These are phyloP conservation scores for Perdita meconis DNA, from an alignment of 2,888 invertebrate genomes.

Conservation along the genomic window DNA sequence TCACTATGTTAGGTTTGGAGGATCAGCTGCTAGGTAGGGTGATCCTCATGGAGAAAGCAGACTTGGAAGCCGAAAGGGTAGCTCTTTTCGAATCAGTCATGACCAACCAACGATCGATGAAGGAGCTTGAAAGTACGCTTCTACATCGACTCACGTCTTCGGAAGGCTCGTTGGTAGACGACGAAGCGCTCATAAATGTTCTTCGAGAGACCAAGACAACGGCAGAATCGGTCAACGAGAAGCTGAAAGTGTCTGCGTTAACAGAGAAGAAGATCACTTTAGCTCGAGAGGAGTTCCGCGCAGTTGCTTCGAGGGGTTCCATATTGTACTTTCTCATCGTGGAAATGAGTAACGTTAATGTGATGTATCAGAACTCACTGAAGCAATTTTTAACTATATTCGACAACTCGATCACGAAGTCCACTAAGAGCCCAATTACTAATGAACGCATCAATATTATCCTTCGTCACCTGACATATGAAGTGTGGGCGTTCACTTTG, in stretches of 20 bases:
- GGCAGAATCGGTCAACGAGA: conserved; percentile 97
- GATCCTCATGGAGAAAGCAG: conserved; percentile 98
- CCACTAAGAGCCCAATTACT: conserved; percentile 93
- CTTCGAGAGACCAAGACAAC: conserved; percentile 93
- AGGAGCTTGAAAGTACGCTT: conserved; percentile 96
- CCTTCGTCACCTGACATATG: conserved; percentile 94
- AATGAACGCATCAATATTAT: conserved; percentile 95
- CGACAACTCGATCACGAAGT: conserved; percentile 96
- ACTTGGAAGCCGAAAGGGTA: conserved; percentile 96
- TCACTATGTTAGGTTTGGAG: conserved; percentile 97
- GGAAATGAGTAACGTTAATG: conserved; percentile 98
- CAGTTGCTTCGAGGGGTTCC: conserved; percentile 97
- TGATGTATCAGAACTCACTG: conserved; percentile 98
- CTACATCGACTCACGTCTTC: conserved; percentile 96
- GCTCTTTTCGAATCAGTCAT: conserved; percentile 97
- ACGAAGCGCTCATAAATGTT: conserved; percentile 96
- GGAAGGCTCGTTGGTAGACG: conserved; percentile 97
- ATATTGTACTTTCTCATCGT: conserved; percentile 98
- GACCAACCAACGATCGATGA: conserved; percentile 98
- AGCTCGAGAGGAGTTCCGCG: conserved; percentile 97
- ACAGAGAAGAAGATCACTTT: conserved; percentile 97
- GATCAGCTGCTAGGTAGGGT: conserved; percentile 97
- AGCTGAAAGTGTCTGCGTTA: conserved; percentile 95
- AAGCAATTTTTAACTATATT: conserved; percentile 97
- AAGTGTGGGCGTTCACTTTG: conserved; percentile 96